Conservation (phyloP, 2,888 invertebrate genomes). For the Drosophila emarginata region DNA sequence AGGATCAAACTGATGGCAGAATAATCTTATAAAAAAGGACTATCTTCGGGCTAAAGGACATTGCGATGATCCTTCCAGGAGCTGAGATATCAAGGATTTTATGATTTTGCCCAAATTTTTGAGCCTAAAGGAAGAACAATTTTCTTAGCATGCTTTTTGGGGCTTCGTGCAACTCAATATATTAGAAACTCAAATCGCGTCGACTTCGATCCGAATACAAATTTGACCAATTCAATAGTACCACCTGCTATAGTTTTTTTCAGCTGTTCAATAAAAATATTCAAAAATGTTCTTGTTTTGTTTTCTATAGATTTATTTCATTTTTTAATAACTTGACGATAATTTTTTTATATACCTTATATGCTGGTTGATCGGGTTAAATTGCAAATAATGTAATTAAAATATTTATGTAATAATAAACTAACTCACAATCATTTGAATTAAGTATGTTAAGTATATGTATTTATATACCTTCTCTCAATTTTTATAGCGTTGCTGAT, state of each 20-base stretch:
- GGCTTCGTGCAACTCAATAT: no score
- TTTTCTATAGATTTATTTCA: slow-evolving; percentile 60
- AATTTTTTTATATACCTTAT: slow-evolving; percentile 62
- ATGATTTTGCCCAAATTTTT: no score
- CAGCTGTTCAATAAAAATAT: background rate
- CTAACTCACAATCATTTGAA: slow-evolving; percentile 76
- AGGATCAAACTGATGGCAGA: no score
- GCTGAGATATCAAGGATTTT: no score
- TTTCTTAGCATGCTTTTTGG: no score
- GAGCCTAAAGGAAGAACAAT: no score
- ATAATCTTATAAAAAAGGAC: no score
- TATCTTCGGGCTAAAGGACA: no score
- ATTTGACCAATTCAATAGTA: no score
- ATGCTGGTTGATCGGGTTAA: slow-evolving; percentile 71
- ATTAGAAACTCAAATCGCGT: no score
- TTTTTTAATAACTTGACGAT: slow-evolving; percentile 77
- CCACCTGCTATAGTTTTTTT: background rate
- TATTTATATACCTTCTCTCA: slow-evolving; percentile 34
- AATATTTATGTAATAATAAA: slow-evolving; percentile 75
- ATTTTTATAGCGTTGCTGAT: slow-evolving; percentile 28
- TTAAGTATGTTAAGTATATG: slow-evolving; percentile 64
- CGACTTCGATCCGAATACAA: no score
- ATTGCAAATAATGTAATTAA: slow-evolving; percentile 77
- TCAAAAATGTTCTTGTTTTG: background rate
- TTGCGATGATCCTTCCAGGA: no score